These are phyloP conservation scores for Ceyx erithaca DNA, from an alignment of 2,797 vertebrate species.

Conservation along the genomic window DNA sequence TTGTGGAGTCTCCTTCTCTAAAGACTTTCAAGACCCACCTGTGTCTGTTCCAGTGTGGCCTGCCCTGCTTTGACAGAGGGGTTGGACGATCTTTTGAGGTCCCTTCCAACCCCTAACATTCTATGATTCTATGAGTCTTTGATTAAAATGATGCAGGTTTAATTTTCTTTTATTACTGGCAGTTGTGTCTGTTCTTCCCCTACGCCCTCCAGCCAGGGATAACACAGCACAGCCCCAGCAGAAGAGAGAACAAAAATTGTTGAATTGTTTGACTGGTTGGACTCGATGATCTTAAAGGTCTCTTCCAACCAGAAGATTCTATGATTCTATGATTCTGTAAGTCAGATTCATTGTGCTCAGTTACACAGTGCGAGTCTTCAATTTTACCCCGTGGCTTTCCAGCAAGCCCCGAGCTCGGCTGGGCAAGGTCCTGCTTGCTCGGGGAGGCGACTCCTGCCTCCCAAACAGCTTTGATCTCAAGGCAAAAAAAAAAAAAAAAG, in stretches of 20 bases:
- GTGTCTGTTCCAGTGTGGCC: too few species aligned
- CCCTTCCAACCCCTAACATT: too few species aligned
- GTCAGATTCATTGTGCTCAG: neutral
- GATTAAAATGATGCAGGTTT: neutral
- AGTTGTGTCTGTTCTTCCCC: neutral
- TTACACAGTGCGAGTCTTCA: neutral
- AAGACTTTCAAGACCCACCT: too few species aligned
- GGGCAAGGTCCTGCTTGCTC: neutral
- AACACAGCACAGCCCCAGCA: fast-evolving
- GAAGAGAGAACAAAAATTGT: neutral
- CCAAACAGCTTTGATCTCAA: conserved; percentile 9
- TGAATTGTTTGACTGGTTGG: too few species aligned
- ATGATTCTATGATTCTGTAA: neutral
- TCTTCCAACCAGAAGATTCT: too few species aligned
- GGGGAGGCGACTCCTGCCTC: fast-evolving
- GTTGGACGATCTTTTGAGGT: too few species aligned
- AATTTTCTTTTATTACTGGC: neutral
- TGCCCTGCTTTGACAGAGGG: too few species aligned
- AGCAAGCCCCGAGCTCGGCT: neutral
- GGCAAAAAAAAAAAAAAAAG: neutral
- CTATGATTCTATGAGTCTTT: too few species aligned
- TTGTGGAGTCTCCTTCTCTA: too few species aligned
- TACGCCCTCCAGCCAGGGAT: neutral
- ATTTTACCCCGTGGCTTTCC: neutral
- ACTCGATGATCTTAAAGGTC: too few species aligned